Conservation (phyloP, 2,797 vertebrate species). For the Syndactyla subalaris region DNA sequence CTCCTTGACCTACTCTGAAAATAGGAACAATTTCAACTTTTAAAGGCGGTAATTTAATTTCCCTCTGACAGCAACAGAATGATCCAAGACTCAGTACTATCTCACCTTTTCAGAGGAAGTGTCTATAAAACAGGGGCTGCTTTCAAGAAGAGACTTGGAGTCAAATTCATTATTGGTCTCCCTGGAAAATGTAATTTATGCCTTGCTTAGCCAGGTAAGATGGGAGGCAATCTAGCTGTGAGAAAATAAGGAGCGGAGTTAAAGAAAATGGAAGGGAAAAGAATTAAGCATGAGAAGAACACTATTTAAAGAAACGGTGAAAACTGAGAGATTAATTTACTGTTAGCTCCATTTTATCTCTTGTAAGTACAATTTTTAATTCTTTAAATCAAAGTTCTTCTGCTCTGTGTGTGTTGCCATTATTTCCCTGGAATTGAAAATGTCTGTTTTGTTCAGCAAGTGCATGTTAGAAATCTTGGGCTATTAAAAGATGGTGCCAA, state of each 20-base stretch:
- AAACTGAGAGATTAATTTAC: constrained; percentile 54
- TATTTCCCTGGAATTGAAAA: constrained; percentile 48
- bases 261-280: constrained; percentile 7
- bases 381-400: constrained; percentile 35
- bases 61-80: background rate
- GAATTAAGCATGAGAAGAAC: constrained; percentile 36
- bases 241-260: constrained; percentile 13
- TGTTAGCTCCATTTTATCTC: constrained; percentile 47
- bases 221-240: background rate
- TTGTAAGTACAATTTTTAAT: constrained; percentile 37
- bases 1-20: background rate
- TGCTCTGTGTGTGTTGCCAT: constrained; percentile 5
- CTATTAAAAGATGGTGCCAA: constrained; percentile 50
- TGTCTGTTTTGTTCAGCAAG: constrained; percentile 41
- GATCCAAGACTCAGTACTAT: background rate
- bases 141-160: constrained; percentile 11
- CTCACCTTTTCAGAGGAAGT: background rate
- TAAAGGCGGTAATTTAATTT: background rate
- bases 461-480: constrained; percentile 34
- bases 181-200: constrained; percentile 21
- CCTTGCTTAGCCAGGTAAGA: constrained; percentile 2
- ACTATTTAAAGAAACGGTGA: constrained; percentile 22
- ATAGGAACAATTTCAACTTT: background rate
- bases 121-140: background rate
- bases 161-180: constrained; percentile 4